phyloP scores from a whole-genome alignment of 1,140 invertebrate species.

The Thaumatotibia leucotreta region DNA sequence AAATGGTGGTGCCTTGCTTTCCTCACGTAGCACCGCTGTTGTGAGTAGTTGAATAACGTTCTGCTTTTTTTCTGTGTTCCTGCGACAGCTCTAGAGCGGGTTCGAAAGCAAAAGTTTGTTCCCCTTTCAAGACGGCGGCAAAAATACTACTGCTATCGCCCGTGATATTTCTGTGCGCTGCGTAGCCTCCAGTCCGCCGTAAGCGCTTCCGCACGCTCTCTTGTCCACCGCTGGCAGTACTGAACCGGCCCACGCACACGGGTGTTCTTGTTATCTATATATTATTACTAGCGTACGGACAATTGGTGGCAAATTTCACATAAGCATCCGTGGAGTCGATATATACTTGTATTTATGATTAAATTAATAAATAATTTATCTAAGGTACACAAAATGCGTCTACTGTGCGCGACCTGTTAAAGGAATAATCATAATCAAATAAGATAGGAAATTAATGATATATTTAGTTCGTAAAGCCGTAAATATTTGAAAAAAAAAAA shows the following conservation, averaged over 20 bases:
- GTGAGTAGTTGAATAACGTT: conserved; percentile 47
- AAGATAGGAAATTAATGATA: too few relatives aligned
- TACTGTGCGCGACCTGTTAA: too few relatives aligned
- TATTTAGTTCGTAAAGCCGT: too few relatives aligned
- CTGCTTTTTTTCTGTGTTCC: conserved; percentile 67
- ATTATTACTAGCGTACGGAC: too few relatives aligned
- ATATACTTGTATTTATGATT: too few relatives aligned
- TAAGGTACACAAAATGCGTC: too few relatives aligned
- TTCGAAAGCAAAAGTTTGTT: conserved; percentile 80
- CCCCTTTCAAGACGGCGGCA: conserved; percentile 82
- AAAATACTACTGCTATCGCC: conserved; percentile 82
- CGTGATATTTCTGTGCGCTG: conserved; percentile 83
- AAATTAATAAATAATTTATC: too few relatives aligned
- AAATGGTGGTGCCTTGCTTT: conserved; percentile 62
- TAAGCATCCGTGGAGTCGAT: too few relatives aligned
- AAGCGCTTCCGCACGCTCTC: conserved; percentile 63
- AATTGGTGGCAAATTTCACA: too few relatives aligned
- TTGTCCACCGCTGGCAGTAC: conserved; percentile 34
- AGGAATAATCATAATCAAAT: too few relatives aligned
- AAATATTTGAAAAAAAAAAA: too few relatives aligned
- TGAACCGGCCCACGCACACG: background rate
- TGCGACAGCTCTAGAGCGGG: conserved; percentile 76
- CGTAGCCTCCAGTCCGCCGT: conserved; percentile 64
- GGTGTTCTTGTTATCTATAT: background rate
- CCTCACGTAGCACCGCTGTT: conserved; percentile 34